Base-by-base conservation (phyloP, 2,797 vertebrate species). In the Trichosurus vulpecula region DNA sequence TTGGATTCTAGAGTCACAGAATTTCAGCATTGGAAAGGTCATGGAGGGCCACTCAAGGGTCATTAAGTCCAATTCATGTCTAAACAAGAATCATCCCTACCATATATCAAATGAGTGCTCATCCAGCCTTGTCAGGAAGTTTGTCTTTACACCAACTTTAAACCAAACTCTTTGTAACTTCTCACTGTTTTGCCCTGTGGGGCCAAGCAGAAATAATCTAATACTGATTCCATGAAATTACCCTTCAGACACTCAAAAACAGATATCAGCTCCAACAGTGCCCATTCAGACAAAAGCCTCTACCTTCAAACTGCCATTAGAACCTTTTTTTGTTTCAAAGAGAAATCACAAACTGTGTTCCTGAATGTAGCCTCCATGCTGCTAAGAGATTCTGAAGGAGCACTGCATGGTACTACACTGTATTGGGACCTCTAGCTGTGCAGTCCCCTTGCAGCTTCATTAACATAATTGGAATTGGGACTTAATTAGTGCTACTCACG, bases 391-490 rank as follows among this genome's bases (percentile, higher is more conserved):
- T 97, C 52, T 56, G 89, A 0, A 47, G 90, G 96, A 94, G 41
- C 93, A 29, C 14, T 0, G 92, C 58, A 92, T n/a, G 93, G 66
- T 90, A 90, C 25, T 41, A 61, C 29, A 47, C 89, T 90, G n/a
- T 0, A 54, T 0, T 52, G 96, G 53, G 87, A 94, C 96, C 96
- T 94, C 81, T 89, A 54, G 81, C 61, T 97, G 30, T 30, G 55
- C 54, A 41, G 92, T 94, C 90, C 89, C 90, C 66, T 94, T 25
- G 91, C 89, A 89, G 90, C 61, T 95, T 97, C 90, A 97, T 94
- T 96, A 97, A 90, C 57, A 93, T 96, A 95, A 96, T 93, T 96
- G 87, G 94, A 97, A 93, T 12, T 94, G 95, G 95, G 91, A 97
- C 51, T 93, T 98, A 96, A 96, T 97, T 97, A 97, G 92, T 41